phyloP scores from a whole-genome alignment of 1,140 invertebrate genomes.

The Dufourea novaeangliae region DNA sequence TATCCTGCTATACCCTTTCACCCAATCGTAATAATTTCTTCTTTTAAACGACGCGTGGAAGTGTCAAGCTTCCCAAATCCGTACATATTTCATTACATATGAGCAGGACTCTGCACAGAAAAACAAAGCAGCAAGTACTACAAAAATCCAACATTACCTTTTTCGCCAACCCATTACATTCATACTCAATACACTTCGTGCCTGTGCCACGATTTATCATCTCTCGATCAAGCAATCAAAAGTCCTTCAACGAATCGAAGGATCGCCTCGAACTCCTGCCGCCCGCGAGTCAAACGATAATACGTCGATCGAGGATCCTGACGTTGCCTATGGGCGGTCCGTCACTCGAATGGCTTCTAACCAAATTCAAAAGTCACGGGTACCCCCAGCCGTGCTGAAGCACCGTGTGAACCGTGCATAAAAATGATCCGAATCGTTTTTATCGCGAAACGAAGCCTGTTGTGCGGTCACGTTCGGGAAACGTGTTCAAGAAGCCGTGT shows the following conservation, averaged over 20 bases:
- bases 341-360: neutral
- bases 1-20: no score
- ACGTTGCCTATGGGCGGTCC: neutral
- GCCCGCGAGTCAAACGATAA: neutral
- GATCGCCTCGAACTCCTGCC: neutral
- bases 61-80: no score
- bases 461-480: neutral
- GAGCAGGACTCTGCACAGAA: no score
- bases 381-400: neutral
- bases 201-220: neutral
- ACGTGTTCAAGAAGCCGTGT: slow-evolving; percentile 4
- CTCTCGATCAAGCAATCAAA: neutral
- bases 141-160: no score
- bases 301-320: neutral
- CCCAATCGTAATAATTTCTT: no score
- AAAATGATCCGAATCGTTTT: neutral
- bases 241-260: neutral
- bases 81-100: no score
- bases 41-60: no score
- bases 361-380: neutral
- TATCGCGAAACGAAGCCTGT: neutral
- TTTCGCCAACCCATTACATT: no score
- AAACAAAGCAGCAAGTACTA: no score
- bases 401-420: no score
- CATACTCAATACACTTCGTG: neutral